A percentile compares a stretch with the other conserved stretches of the same genome.
Conservation (phyloP, 2,797 vertebrate species). For the Borostomias antarcticus region DNA sequence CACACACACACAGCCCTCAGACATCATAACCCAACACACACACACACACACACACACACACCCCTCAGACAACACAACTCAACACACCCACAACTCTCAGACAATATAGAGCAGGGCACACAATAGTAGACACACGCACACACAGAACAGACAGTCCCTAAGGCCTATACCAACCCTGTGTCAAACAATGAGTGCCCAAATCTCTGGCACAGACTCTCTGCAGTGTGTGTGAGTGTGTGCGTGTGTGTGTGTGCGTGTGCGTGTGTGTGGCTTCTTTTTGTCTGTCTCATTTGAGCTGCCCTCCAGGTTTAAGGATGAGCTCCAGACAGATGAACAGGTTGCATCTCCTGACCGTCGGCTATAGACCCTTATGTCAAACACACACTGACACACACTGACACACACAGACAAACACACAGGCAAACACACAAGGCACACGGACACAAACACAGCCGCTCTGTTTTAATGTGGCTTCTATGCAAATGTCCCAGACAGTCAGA, state of each 20-base stretch:
- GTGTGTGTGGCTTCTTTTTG: no score
- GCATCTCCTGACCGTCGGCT: not conserved
- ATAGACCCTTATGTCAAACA: constrained; percentile 8
- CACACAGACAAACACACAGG: not conserved
- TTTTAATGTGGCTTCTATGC: constrained; percentile 33
- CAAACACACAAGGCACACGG: constrained; percentile 3
- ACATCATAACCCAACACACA: constrained; percentile 29
- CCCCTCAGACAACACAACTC: no score
- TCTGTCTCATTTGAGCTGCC: not conserved
- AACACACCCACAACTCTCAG: not conserved
- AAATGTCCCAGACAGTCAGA: constrained; percentile 47
- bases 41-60: no score
- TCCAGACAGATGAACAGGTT: constrained; percentile 19
- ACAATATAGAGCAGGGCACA: not conserved
- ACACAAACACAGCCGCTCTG: constrained; percentile 18
- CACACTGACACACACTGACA: constrained; percentile 19
- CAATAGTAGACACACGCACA: not conserved
- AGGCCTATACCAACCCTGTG: not conserved
- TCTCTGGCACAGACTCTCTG: not conserved
- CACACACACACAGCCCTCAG: constrained; percentile 15
- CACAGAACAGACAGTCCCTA: constrained; percentile 7
- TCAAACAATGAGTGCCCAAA: not conserved
- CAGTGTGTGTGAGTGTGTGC: not conserved
- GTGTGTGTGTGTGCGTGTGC: not conserved
- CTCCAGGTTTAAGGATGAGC: constrained; percentile 4